These are phyloP conservation scores for Cylas formicarius DNA, from an alignment of 1,140 invertebrate genomes.

Conservation along the genomic window DNA sequence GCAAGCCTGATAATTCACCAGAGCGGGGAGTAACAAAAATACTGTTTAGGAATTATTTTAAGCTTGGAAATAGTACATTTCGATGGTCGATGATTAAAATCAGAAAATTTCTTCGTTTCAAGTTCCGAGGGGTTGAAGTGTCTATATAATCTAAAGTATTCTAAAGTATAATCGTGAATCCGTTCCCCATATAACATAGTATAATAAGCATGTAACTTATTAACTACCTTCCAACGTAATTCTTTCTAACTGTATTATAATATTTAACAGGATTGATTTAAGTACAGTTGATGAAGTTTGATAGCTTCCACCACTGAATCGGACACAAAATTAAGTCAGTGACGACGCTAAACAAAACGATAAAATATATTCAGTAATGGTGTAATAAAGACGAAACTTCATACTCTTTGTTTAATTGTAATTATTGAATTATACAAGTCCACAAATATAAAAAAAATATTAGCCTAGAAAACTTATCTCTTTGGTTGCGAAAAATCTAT, in stretches of 20 bases:
- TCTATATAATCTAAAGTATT: background rate
- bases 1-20: background rate
- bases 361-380: no score
- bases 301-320: background rate
- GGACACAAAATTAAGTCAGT: no score
- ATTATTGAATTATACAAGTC: no score
- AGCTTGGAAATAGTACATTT: background rate
- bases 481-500: no score
- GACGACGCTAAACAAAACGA: no score
- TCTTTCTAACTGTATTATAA: background rate
- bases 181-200: background rate
- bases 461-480: no score
- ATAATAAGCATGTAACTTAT: background rate
- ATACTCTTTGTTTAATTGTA: no score
- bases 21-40: background rate
- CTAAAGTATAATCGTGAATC: background rate
- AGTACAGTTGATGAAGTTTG: background rate
- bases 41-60: background rate
- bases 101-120: background rate
- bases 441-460: no score
- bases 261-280: conserved; percentile 1
- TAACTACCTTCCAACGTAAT: background rate
- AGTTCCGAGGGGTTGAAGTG: background rate
- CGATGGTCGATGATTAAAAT: background rate
- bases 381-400: no score